Evolutionary conservation across 2,888 invertebrate genomes (phyloP), one percentile per base, ranked within the genome.

Genomic region (Aphodius sticticus): DNA sequence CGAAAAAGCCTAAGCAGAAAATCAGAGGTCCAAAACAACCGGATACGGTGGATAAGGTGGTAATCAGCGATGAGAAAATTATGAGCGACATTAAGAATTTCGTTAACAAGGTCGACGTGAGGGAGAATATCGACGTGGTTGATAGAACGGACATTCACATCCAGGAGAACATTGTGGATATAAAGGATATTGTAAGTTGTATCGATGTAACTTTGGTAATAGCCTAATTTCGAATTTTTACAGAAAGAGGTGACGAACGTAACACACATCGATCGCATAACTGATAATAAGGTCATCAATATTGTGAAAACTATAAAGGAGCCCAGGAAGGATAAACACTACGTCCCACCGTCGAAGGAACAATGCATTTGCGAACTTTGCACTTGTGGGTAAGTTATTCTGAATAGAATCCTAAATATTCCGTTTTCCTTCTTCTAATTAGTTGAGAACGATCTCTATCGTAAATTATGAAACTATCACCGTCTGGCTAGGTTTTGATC

Each of bases 331-430:
- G 85, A 88, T 71, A 84, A 88, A 37, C 85, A 88, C 15, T 81
- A 83, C 76, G 71, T 79, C 15, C 89, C 90, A 3, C 88, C 89
- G 7, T 86, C 90, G 83, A 95, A 94, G 87, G 96, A 96, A 87
- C 95, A 95, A 89, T 96, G 96, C 88, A 96, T 96, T 86, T 96
- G 96, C 88, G 96, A 96, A 90, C 94, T 96, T 82, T 96, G 96
- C 89, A 96, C 96, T 86, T 96, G 96, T 90, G 96, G 96, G 96
- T 96, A 90, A 94, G 95, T 93, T 76, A 53, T 53, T 53, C 12
- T 12, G 3, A 53, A 53, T 53, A 53, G 9, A 53, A 9, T 53
- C 53, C 12, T 53, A 70, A 70, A 70, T 16, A n/a, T 16, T 15
- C 70, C 26, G 15, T 70, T 70, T 70, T 70, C n/a, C n/a, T 74